phyloP scores from a whole-genome alignment of 37 sponge, comb jelly and placozoan genomes.

The Mnemiopsis leidyi region DNA sequence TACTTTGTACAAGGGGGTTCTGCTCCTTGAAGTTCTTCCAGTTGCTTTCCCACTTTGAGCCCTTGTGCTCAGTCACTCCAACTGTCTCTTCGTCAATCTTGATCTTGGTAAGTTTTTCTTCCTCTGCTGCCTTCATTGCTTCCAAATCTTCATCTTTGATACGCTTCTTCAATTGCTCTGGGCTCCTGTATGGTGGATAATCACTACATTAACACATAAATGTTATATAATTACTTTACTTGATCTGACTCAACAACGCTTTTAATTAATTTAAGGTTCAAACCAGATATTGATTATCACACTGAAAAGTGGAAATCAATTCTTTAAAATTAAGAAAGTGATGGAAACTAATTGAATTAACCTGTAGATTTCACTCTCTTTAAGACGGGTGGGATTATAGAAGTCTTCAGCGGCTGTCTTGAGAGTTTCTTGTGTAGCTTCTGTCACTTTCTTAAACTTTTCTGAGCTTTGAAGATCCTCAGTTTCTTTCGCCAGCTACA shows the following conservation, averaged over 20 bases:
- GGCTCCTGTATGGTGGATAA: background rate
- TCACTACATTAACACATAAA: no score
- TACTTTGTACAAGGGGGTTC: slow-evolving; percentile 48
- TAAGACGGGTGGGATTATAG: background rate
- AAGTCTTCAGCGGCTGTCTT: slow-evolving; percentile 18
- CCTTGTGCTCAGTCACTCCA: slow-evolving; percentile 22
- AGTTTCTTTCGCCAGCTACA: background rate
- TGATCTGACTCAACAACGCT: no score
- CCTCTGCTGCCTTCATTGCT: background rate
- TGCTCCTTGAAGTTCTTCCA: slow-evolving; percentile 56
- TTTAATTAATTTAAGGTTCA: no score
- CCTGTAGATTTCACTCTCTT: slow-evolving; percentile 20
- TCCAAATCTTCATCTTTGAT: background rate
- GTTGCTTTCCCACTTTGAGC: slow-evolving; percentile 17
- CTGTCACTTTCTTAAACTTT: background rate
- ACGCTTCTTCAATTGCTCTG: background rate
- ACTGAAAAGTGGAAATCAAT: no score
- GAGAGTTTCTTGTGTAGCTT: slow-evolving; percentile 2
- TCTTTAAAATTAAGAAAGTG: no score
- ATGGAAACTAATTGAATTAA: no score
- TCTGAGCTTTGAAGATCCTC: slow-evolving; percentile 1
- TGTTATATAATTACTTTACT: no score
- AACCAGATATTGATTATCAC: no score
- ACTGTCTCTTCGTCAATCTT: background rate
- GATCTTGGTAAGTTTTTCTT: background rate